These are phyloP conservation scores for Sturnus vulgaris DNA, from an alignment of 2,113 vertebrate genomes.

Conservation along the genomic window DNA sequence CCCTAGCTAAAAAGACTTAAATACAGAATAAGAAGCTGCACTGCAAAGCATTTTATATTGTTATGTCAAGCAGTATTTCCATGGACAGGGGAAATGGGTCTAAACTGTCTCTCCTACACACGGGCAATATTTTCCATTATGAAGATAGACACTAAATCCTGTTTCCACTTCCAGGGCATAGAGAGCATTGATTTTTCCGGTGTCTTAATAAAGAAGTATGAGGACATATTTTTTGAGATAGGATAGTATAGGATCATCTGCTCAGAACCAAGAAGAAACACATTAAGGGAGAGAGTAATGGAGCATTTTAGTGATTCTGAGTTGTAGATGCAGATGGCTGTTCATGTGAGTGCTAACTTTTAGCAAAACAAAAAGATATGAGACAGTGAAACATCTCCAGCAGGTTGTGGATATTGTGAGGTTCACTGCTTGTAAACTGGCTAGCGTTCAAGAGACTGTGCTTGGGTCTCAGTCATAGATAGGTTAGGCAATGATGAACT, in stretches of 20 bases:
- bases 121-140: slow-evolving; percentile 37
- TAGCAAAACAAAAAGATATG: slow-evolving; percentile 22
- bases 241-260: not conserved
- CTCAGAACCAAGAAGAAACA: not conserved
- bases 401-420: slow-evolving; percentile 29
- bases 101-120: slow-evolving; percentile 16
- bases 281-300: not conserved
- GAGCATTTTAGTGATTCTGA: slow-evolving; percentile 15
- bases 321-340: slow-evolving; percentile 34
- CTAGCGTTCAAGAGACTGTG: not conserved
- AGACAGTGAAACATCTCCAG: slow-evolving; percentile 46
- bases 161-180: slow-evolving; percentile 23
- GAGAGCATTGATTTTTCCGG: slow-evolving; percentile 37
- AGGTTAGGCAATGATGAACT: slow-evolving; percentile 40
- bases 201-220: slow-evolving; percentile 31
- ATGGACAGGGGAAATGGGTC: not conserved
- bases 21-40: not conserved
- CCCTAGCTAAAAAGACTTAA: slow-evolving; percentile 4
- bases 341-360: slow-evolving; percentile 11
- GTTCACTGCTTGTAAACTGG: slow-evolving; percentile 48
- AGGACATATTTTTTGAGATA: not conserved
- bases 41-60: not conserved
- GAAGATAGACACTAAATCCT: slow-evolving; percentile 42
- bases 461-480: not conserved
- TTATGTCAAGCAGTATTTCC: not conserved